Evolutionary conservation across 1,140 invertebrate genomes (phyloP).

Genomic region (Tenebrio molitor): DNA sequence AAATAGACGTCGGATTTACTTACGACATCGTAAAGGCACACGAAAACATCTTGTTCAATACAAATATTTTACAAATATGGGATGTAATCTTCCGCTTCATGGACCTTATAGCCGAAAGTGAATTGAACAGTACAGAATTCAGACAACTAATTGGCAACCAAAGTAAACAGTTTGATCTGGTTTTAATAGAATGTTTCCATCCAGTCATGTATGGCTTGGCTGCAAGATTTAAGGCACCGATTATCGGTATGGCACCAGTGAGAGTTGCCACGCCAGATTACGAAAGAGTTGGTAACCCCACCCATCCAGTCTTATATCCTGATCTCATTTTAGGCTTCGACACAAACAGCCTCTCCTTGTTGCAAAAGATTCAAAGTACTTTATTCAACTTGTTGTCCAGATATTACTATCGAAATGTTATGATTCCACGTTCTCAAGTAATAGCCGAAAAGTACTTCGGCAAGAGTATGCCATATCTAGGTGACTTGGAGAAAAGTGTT

Average conservation of each 20-base stretch:
- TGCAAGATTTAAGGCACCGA: slow-evolving; percentile 54
- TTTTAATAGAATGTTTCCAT: slow-evolving; percentile 54
- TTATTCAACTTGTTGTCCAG: slow-evolving; percentile 51
- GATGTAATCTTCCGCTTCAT: background rate
- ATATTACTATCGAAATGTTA: slow-evolving; percentile 55
- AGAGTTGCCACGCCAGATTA: slow-evolving; percentile 19
- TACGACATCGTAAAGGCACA: slow-evolving; percentile 4
- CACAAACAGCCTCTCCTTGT: slow-evolving; percentile 61
- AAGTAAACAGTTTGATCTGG: slow-evolving; percentile 56
- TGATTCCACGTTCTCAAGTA: slow-evolving; percentile 57
- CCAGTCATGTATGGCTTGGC: slow-evolving; percentile 47
- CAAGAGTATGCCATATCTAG: slow-evolving; percentile 63
- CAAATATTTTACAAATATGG: background rate
- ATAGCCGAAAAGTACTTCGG: slow-evolving; percentile 66
- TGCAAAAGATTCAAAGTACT: slow-evolving; percentile 62
- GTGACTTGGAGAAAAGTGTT: slow-evolving; percentile 67
- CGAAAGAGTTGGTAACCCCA: slow-evolving; percentile 64
- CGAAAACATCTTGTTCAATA: background rate
- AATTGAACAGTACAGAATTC: slow-evolving; percentile 62
- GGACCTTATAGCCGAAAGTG: slow-evolving; percentile 63
- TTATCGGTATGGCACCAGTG: slow-evolving; percentile 55
- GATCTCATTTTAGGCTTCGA: slow-evolving; percentile 57
- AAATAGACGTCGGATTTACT: slow-evolving; percentile 43
- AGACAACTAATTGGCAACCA: slow-evolving; percentile 57
- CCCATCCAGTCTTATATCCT: slow-evolving; percentile 66